Evolutionary conservation across 2,797 vertebrate genomes (phyloP), one percentile per base, ranked within the genome.

Genomic region (Brachyalestes nurse): DNA sequence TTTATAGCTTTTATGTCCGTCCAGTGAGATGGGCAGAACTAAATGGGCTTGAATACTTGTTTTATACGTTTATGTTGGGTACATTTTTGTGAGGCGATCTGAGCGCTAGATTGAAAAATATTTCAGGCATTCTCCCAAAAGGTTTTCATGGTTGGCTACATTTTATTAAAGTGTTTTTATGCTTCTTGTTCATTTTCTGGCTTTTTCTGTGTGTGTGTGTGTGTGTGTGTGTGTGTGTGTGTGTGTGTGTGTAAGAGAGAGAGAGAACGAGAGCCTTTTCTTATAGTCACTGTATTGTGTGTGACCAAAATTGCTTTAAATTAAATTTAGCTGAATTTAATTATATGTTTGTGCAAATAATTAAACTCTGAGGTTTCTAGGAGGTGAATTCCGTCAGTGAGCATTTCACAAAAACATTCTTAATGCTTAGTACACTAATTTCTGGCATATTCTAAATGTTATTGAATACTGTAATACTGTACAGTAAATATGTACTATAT

Each of bases 11-110:
- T 78, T 34, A 58, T n/a, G 38, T 67, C 16, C 53, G 16, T 49
- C 53, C 53, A 17, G 65, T 65, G 65, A 71, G 49, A 55, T 17
- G 64, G 55, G 70, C 62, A 40, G 62, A 64, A n/a, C 25, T 53
- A 47, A 62, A 60, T 55, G 47, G 42, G 55, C 5, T 64, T 64
- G 16, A n/a, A 40, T 7, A 9, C 8, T 1, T 1, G 19, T 9
- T 66, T 42, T 14, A 1, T 17, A 7, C 9, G 1, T 17, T 7
- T 38, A 19, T 17, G 14, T 34, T 1, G 5, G 14, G 16, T 2
- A 17, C 28, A 40, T 34, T 62, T 62, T 38, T 65, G 62, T 16
- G 14, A n/a, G 17, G 14, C 40, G 17, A 10, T 40, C 23, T 40
- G 62, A 62, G 42, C 2, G 16, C 25, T 17, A 64, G 1, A 51